Evolutionary conservation across 2,113 vertebrate genomes (phyloP), one percentile per base, ranked within the genome.

Genomic region (Motacilla tschutschensis): DNA sequence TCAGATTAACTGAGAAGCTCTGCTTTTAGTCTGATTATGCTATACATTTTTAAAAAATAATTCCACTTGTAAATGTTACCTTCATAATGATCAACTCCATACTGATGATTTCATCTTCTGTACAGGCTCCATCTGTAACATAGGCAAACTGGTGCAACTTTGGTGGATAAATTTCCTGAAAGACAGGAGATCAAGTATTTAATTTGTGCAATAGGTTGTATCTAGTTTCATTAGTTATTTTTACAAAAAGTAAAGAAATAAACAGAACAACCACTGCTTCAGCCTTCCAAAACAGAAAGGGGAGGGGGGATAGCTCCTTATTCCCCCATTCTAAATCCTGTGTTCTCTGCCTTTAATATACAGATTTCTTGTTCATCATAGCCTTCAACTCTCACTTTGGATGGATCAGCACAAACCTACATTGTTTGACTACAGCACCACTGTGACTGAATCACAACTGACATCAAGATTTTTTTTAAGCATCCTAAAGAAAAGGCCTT

Each of bases 21-120:
- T 77, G 57, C 86, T 94, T 85, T 88, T 43, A 77, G 20, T 67
- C 55, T 72, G 55, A 90, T 66, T 40, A 63, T 41, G 17, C 22
- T 24, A 44, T 7, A 72, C 0, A 2, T 75, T 84, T 88, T 65
- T 26, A 54, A 77, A 76, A 82, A 69, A n/a, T 26, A 44, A 60
- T 63, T 74, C 41, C 9, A 63, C 31, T 81, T 88, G 33, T 38
- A 87, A 73, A 73, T 64, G 86, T 36, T 92, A 99, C 99, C 98
- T 99, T 99, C 98, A 99, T 98, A 83, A 99, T 97, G 58, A 98
- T 98, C 70, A 99, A 92, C 90, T 99, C 99, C 98, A 99, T 99
- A 64, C 92, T 97, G 48, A 99, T 97, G 84, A 99, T 99, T 90
- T 99, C 98, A 18, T 99, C 98, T 91, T 98, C 99, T 12, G 98